phyloP scores from a whole-genome alignment of 2,797 vertebrate species.

The Syndactyla subalaris region DNA sequence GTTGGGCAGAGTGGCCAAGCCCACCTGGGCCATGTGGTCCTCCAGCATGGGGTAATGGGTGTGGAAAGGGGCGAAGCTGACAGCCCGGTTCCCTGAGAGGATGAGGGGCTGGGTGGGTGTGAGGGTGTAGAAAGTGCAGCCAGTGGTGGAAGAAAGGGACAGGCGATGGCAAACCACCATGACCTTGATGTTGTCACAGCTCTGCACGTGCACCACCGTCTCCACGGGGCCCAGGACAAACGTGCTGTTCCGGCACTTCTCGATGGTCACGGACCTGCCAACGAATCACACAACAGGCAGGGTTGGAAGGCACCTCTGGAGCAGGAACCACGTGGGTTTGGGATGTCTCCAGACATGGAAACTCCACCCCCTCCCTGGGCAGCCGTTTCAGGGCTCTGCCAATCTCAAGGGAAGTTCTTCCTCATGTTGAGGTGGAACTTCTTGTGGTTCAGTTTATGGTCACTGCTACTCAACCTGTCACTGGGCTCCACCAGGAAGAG shows the following conservation, averaged over 20 bases:
- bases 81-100: conserved; percentile 85
- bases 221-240: conserved; percentile 94
- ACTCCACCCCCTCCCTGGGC: accelerated
- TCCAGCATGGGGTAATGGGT: conserved; percentile 94
- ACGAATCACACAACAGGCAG: not conserved
- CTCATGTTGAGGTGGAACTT: not conserved
- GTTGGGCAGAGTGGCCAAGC: conserved; percentile 93
- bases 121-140: conserved; percentile 84
- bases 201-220: conserved; percentile 86
- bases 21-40: conserved; percentile 94
- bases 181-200: conserved; percentile 88
- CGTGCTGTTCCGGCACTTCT: conserved; percentile 91
- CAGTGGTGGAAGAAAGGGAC: conserved; percentile 81
- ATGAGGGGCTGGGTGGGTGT: conserved; percentile 90
- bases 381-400: not conserved
- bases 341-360: not conserved
- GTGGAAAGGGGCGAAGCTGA: conserved; percentile 92
- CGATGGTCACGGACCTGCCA: conserved; percentile 89
- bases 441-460: not conserved
- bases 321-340: not conserved
- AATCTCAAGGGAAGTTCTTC: not conserved
- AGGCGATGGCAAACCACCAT: conserved; percentile 86
- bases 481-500: not conserved
- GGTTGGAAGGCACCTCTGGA: not conserved
- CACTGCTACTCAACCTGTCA: not conserved